Evolutionary conservation across 2,888 invertebrate species (phyloP), one percentile per base, ranked within the genome.

Genomic region (Phaedon cochleariae): DNA sequence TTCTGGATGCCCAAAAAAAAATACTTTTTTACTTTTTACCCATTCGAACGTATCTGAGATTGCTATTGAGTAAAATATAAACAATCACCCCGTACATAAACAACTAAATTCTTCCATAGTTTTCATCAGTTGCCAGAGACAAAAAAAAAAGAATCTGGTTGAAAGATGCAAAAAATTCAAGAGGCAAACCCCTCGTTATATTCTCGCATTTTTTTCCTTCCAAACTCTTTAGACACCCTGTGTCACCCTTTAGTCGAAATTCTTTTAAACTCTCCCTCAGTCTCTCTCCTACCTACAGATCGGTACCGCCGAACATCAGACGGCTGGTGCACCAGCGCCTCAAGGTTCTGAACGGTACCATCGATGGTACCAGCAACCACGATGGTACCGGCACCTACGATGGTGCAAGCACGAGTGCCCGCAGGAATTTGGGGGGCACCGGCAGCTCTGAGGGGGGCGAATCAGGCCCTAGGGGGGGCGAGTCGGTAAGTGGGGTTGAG

Each of bases 221-320:
- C 4, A 4, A 15, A 10, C 2, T 34, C n/a, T 41, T n/a, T 41
- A 41, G 41, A 41, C 41, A 41, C 41, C 15, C 15, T 3, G 41
- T 41, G 41, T 41, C 41, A 41, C 41, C 41, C 15, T 15, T 15
- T 1, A 41, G 41, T 41, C 41, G 41, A 41, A 41, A 41, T 41
- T 41, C 41, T 41, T 41, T 41, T 41, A 41, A 41, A 41, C 41
- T 41, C 3, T 41, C 41, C 41, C 15, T 41, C 41, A 41, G 41
- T 41, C 41, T 41, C 41, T 41, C 41, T 3, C 41, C 41, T 41
- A 41, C 41, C 41, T 41, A 41, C 41, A 41, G 41, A 41, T 41
- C 41, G 2, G 74, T 77, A 1, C 74, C 76, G 1, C 74, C 72
- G 9, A 70, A 41, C 20, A 66, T 71, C 63, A 68, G 77, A 26